Base-by-base conservation (phyloP, 2,113 vertebrate genomes). In the Chloebia gouldiae region DNA sequence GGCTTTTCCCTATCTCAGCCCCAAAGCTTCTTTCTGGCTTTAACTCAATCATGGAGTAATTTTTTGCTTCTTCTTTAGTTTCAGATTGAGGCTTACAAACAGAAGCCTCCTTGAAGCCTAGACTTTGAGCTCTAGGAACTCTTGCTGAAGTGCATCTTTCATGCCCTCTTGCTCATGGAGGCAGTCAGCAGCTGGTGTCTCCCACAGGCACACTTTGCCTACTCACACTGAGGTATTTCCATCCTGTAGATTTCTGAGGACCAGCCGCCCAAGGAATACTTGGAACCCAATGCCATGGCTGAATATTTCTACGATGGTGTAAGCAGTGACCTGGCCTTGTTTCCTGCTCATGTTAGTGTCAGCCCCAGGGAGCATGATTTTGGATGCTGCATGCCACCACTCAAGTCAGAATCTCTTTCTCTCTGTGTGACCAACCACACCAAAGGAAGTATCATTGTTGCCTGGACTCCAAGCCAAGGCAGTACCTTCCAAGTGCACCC, bases 391-490 rank as follows among this genome's bases (percentile, higher is more conserved):
- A 20, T 78, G 1, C 88, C 84, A 2, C 97, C 94, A 33, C 80
- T 94, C 47, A 33, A 44, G 18, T 51, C 89, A 61, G 86, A 73
- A 49, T 94, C 95, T 0, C 88, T 97, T 66, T 96, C 97, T 31
- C 97, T 99, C 64, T 96, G 98, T 83, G 93, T 99, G 83, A 98
- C 96, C 86, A 99, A 99, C 96, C 97, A 99, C 89, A 99, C 99
- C 39, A 98, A 98, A 64, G 98, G 98, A 80, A 99, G 94, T 79
- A 94, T 99, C 93, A 96, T 97, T 3, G 95, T 99, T 50, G 66
- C 96, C 54, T 99, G 99, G 99, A 99, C 98, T 37, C 70, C 44
- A 65, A 94, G 96, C 92, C 44, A 75, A 8, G 35, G 77, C 53
- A 97, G 97, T 47, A 92, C 97, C 27, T 99, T 99, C 95, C 97